Percentiles rank a stretch among this genome's conserved stretches.
These are phyloP conservation scores for Euspilapteryx auroguttella DNA, from an alignment of 2,888 invertebrate species.

Conservation along the genomic window DNA sequence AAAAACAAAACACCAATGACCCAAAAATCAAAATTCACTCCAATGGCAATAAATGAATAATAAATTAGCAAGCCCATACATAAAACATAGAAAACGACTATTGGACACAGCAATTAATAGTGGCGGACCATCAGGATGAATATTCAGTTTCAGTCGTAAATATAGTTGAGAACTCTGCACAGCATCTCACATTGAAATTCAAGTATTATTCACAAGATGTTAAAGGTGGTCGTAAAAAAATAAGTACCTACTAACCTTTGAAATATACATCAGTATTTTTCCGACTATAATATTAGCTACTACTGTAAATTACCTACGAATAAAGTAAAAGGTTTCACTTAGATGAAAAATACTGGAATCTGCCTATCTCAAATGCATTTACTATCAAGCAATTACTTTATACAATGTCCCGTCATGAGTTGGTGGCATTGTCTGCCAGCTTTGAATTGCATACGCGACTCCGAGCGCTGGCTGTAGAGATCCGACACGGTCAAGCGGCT, in stretches of 20 bases:
- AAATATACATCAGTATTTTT: neutral
- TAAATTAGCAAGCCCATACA: constrained; percentile 42
- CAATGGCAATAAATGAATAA: constrained; percentile 40
- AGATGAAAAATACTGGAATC: neutral
- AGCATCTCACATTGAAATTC: no score
- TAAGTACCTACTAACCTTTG: constrained; percentile 7
- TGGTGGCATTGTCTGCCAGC: constrained; percentile 1
- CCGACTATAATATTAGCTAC: no score
- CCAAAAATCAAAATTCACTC: constrained; percentile 55
- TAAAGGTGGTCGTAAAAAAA: no score
- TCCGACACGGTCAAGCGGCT: constrained; percentile 12
- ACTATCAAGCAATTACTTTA: constrained; percentile 2
- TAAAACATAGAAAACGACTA: constrained; percentile 34
- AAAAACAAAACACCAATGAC: constrained; percentile 16
- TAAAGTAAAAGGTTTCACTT: no score
- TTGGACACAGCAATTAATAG: constrained; percentile 46
- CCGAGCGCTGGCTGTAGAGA: constrained; percentile 2
- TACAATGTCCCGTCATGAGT: constrained; percentile 3
- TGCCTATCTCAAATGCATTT: neutral
- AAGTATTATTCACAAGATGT: no score
- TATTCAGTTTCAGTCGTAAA: constrained; percentile 42
- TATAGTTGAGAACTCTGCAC: no score
- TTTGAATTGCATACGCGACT: neutral
- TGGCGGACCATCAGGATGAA: constrained; percentile 41
- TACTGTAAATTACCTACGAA: no score